These are phyloP conservation scores for Xanthorhoe spadicearia DNA, from an alignment of 2,888 invertebrate genomes.

Conservation along the genomic window DNA sequence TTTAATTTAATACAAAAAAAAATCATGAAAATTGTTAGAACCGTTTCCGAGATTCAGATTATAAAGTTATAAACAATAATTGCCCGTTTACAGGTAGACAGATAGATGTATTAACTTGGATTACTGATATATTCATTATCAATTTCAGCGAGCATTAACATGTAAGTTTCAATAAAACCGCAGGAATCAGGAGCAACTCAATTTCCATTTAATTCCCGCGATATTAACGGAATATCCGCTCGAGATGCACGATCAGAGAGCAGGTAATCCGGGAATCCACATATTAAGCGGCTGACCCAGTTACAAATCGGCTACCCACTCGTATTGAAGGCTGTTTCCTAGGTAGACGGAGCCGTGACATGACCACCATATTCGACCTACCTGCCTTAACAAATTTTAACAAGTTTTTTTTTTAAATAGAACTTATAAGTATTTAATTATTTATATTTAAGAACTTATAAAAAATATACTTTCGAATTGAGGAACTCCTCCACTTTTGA, in stretches of 20 bases:
- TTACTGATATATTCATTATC: background rate
- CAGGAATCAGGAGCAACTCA: background rate
- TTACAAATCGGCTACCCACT: slow-evolving; percentile 36
- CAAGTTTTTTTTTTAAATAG: too few relatives aligned
- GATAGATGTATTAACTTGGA: background rate
- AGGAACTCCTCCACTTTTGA: too few relatives aligned
- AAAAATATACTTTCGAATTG: too few relatives aligned
- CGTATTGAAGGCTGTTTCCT: slow-evolving; percentile 6
- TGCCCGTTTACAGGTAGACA: too few relatives aligned
- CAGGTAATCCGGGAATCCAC: slow-evolving; percentile 41
- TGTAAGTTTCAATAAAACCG: slow-evolving; percentile 9
- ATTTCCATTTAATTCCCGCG: slow-evolving; percentile 13
- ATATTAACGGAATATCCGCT: slow-evolving; percentile 32
- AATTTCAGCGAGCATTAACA: background rate
- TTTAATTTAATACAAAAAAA: too few relatives aligned
- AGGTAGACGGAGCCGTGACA: background rate
- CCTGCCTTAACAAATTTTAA: background rate
- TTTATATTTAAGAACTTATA: too few relatives aligned
- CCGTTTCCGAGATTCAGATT: too few relatives aligned
- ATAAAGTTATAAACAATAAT: too few relatives aligned
- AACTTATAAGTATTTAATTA: too few relatives aligned
- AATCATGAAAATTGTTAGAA: too few relatives aligned
- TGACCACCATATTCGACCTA: background rate
- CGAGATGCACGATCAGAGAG: slow-evolving; percentile 27
- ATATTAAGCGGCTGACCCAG: slow-evolving; percentile 41